Conservation (phyloP, 2,888 invertebrate species). For the Ferdinandea cuprea region DNA sequence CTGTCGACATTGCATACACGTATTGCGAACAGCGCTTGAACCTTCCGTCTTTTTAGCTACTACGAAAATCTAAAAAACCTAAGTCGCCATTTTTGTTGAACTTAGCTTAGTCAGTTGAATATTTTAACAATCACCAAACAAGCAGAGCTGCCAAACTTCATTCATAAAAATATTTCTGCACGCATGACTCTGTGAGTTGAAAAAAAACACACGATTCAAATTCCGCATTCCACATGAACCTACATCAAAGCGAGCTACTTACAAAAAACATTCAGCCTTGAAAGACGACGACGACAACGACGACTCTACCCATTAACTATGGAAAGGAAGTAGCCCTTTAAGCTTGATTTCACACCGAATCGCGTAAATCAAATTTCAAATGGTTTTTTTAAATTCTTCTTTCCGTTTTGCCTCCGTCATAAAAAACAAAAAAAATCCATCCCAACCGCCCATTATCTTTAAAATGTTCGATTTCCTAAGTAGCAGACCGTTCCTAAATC, state of each 20-base stretch:
- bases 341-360: slow-evolving; percentile 41
- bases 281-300: too few species aligned
- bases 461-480: slow-evolving; percentile 46
- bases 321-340: slow-evolving; percentile 58
- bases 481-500: slow-evolving; percentile 54
- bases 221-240: not conserved
- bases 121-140: too few species aligned
- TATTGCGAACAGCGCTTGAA: too few species aligned
- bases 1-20: too few species aligned
- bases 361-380: slow-evolving; percentile 36
- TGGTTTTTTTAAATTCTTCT: not conserved
- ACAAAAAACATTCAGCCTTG: not conserved
- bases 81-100: too few species aligned
- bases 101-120: too few species aligned
- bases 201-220: not conserved
- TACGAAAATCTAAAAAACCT: too few species aligned
- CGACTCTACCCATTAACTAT: slow-evolving; percentile 18
- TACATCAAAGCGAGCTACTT: not conserved
- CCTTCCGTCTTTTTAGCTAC: too few species aligned
- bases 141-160: too few species aligned
- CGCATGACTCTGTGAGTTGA: too few species aligned
- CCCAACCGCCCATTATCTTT: slow-evolving; percentile 44
- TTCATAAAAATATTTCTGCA: too few species aligned
- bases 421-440: too few species aligned
- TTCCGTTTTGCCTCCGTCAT: slow-evolving; percentile 21